A percentile compares a stretch with the other conserved stretches of the same genome.
phyloP scores from a whole-genome alignment of 2,113 vertebrate genomes.

The Elachura formosa region DNA sequence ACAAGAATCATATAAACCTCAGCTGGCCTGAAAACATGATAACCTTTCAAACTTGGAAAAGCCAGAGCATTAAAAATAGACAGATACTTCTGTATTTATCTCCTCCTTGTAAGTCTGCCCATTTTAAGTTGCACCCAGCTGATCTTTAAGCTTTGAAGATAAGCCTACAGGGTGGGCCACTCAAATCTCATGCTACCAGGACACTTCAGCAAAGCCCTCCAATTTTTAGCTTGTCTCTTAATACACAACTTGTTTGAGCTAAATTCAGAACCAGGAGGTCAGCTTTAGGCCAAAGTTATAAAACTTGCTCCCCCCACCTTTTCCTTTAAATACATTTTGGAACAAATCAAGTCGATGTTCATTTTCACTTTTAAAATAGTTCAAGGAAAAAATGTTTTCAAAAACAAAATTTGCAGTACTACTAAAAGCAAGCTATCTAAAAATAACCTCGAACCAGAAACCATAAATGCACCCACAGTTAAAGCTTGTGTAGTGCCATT shows the following conservation, averaged over 20 bases:
- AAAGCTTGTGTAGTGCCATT: background rate
- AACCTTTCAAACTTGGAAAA: background rate
- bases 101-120: background rate
- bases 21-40: background rate
- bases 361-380: background rate
- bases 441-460: conserved; percentile 29
- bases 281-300: background rate
- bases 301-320: background rate
- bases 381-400: background rate
- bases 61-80: background rate
- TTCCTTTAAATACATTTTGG: background rate
- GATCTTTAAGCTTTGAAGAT: background rate
- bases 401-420: background rate
- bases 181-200: background rate
- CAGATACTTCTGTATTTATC: background rate
- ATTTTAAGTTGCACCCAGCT: background rate
- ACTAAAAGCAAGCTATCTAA: background rate
- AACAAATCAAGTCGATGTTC: background rate
- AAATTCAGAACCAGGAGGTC: background rate
- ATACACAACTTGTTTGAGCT: background rate
- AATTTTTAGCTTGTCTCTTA: background rate
- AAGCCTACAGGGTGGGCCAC: background rate
- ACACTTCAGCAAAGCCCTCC: background rate
- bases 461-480: background rate
- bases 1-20: background rate